Percentiles rank a stretch among this genome's conserved stretches.
phyloP scores from a whole-genome alignment of 2,888 invertebrate genomes.

The Acronicta aceris region DNA sequence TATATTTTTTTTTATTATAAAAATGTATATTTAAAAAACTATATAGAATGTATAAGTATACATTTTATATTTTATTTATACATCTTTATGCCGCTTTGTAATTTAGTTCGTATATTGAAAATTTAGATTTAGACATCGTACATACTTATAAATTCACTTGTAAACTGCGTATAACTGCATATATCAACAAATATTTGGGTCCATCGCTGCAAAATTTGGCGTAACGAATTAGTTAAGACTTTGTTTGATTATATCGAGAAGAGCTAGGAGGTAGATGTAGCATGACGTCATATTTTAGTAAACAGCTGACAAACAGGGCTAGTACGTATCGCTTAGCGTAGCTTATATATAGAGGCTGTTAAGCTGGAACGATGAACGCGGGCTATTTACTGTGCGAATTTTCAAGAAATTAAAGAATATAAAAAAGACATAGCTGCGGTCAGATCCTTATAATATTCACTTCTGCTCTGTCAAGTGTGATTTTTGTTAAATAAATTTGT shows the following conservation, averaged over 20 bases:
- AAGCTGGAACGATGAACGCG: constrained; percentile 7
- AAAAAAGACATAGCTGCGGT: neutral
- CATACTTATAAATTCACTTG: constrained; percentile 27
- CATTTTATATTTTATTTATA: neutral
- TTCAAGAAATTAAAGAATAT: neutral
- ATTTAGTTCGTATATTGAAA: constrained; percentile 4
- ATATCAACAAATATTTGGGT: constrained; percentile 73
- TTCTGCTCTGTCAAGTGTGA: too few relatives aligned
- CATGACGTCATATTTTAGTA: constrained; percentile 20
- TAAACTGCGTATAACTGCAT: constrained; percentile 21
- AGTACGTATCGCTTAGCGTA: constrained; percentile 37
- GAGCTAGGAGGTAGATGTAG: constrained; percentile 45
- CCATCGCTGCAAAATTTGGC: constrained; percentile 79
- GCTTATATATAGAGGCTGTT: constrained; percentile 39
- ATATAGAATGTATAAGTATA: neutral
- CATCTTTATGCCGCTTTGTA: constrained; percentile 13
- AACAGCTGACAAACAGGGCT: constrained; percentile 33
- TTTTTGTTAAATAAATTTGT: too few relatives aligned
- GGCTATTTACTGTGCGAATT: constrained; percentile 5
- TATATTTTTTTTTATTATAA: neutral
- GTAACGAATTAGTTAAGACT: constrained; percentile 80
- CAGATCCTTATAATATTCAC: too few relatives aligned
- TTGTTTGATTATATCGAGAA: constrained; percentile 40
- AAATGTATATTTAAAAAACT: too few relatives aligned
- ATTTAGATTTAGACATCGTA: constrained; percentile 17